Base-by-base conservation (phyloP, 2,888 invertebrate genomes). In the Rhorus exstirpatorius region DNA sequence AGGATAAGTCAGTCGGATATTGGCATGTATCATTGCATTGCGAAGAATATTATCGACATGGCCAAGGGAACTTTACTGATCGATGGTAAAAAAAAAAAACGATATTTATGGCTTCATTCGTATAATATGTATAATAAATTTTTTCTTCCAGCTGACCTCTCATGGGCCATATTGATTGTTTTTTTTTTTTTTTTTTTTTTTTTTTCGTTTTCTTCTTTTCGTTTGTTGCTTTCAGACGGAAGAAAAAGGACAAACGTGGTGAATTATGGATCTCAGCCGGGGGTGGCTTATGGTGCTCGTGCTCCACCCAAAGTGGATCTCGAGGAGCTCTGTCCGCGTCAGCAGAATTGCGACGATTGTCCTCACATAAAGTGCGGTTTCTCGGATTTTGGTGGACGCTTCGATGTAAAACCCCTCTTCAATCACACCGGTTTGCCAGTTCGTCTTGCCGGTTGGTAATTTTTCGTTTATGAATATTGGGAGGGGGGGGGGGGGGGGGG, bases 1-100 rank as follows among this genome's bases (percentile, higher is more conserved):
- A 94, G 95, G 81, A 93, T 97, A 44, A 94, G 94, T 46, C 93
- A 94, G 3, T 93, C 94, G 71, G 98, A 98, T 90, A 94, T 96
- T 75, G 96, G 96, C 14, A 94, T 95, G 83, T 98, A 98, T 93
- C 96, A 96, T 90, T 98, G 98, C 90, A 95, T 97, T 71, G 96
- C 96, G 76, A 97, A 97, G 91, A 98, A 98, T 90, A 96, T 97
- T 86, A 93, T 97, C 24, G 96, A 97, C 85, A 95, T 96, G 55
- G 97, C 97, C 0, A 96, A 96, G 90, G 98, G 97, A 14, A 94
- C 94, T 70, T 94, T 97, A 83, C 95, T 94, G 78, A 92, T 97
- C 44, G 95, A 95, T 89, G 96, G 97, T 92, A 80, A 76, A 60
- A 46, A 49, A 10, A 10, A 10, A 67, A 17, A n/a, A 14, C n/a